Base-by-base conservation (phyloP, 1,140 invertebrate genomes). In the Heterodera schachtii region DNA sequence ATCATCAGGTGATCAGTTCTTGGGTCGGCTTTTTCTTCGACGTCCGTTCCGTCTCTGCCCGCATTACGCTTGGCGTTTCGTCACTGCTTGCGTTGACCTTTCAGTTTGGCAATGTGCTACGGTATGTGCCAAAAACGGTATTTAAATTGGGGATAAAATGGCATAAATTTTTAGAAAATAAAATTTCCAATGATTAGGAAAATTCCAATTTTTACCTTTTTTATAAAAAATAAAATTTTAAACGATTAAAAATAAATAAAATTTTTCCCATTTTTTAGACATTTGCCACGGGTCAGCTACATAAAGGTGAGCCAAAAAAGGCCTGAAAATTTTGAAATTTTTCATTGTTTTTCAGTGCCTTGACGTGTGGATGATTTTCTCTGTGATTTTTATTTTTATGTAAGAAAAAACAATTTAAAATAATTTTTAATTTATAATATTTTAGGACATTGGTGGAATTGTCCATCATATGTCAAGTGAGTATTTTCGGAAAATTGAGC, bases 21-120 rank as follows among this genome's bases (percentile, higher is more conserved):
- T 89, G 88, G 88, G 88, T 89, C 66, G 88, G 88, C 69, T 89
- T 89, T 78, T 89, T 90, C 74, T 89, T 89, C 69, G 88, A 89
- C 76, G 88, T 89, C 11, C 77, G 89, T 13, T 86, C 76, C 70
- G 88, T 89, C 11, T 90, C 89, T 21, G 88, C 89, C 5, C 78
- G 89, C 79, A 90, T 89, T 43, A 89, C 89, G 44, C 77, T 89
- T 3, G 88, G 88, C 16, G 89, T 89, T 2, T 88, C 87, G 16
- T 83, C 83, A 75, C 81, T 89, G 1, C 80, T 89, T 1, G 88
- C 88, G 16, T 81, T 89, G 13, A 89, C 88, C 8, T 89, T 89
- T 66, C 88, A 89, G 83, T 89, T 89, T 75, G 88, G 88, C 44
- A 89, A 90, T 70, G 87, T 88, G 41, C 77, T 80, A 46, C 49